A percentile compares a stretch with the other conserved stretches of the same genome.
Conservation (phyloP, 2,113 vertebrate species). For the Neogobius melanostomus region DNA sequence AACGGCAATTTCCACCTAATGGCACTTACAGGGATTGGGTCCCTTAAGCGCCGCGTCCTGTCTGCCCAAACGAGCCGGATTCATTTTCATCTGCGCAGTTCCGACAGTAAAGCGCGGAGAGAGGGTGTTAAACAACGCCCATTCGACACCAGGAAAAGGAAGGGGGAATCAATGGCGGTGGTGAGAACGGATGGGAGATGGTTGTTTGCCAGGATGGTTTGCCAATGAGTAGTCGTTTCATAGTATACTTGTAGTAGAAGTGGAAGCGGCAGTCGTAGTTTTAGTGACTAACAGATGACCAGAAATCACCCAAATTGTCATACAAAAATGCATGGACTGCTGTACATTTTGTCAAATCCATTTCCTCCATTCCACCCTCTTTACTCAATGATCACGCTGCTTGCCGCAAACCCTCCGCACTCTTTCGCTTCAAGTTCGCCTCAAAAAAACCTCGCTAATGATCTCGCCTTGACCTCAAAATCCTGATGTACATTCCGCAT, state of each 20-base stretch:
- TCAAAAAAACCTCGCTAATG: slow-evolving; percentile 56
- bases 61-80: slow-evolving; percentile 76
- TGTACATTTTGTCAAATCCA: not conserved
- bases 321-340: too few relatives aligned
- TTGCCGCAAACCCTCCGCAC: not conserved
- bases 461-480: slow-evolving; percentile 70
- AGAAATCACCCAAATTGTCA: too few relatives aligned
- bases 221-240: not conserved
- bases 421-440: slow-evolving; percentile 14
- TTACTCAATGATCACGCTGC: slow-evolving; percentile 7
- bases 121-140: slow-evolving; percentile 74
- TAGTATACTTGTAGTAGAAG: not conserved
- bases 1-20: slow-evolving; percentile 82
- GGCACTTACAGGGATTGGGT: slow-evolving; percentile 82
- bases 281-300: too few relatives aligned
- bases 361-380: not conserved
- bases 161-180: slow-evolving; percentile 8
- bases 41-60: slow-evolving; percentile 79
- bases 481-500: slow-evolving; percentile 52
- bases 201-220: not conserved
- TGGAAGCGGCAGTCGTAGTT: not conserved
- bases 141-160: slow-evolving; percentile 59
- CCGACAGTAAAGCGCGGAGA: slow-evolving; percentile 72
- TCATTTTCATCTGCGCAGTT: slow-evolving; percentile 78
- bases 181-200: not conserved